Percentiles rank a stretch among this genome's conserved stretches.
Conservation (phyloP, 2,797 vertebrate species). For the Avahi laniger region DNA sequence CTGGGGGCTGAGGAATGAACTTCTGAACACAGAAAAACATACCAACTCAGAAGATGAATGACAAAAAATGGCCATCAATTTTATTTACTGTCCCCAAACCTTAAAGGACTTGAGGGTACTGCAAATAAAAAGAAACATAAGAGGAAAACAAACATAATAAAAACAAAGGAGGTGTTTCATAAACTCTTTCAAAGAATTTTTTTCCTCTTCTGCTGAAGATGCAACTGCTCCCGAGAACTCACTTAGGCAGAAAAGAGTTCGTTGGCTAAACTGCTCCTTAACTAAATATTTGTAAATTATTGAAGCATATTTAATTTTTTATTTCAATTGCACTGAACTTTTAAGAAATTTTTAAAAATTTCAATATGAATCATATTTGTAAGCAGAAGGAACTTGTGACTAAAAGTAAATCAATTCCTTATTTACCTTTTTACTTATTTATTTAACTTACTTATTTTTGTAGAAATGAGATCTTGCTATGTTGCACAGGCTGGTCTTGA, state of each 20-base stretch:
- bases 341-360: neutral
- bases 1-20: neutral
- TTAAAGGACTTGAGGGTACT: neutral
- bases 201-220: neutral
- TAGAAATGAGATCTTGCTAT: too few species aligned
- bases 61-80: neutral
- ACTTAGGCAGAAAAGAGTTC: neutral
- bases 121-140: neutral
- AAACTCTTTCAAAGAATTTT: conserved; percentile 7
- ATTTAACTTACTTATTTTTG: neutral
- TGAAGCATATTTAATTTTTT: neutral
- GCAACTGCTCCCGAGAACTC: neutral
- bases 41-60: neutral
- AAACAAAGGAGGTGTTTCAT: neutral
- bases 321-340: neutral
- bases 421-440: neutral
- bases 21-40: neutral
- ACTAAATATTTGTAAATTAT: neutral
- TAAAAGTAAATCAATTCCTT: neutral
- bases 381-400: conserved; percentile 1
- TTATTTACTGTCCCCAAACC: neutral
- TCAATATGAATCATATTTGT: neutral
- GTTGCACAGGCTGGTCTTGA: too few species aligned
- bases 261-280: neutral
- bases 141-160: neutral